Base-by-base conservation (phyloP, 2,113 vertebrate species). In the Odobenus rosmarus region DNA sequence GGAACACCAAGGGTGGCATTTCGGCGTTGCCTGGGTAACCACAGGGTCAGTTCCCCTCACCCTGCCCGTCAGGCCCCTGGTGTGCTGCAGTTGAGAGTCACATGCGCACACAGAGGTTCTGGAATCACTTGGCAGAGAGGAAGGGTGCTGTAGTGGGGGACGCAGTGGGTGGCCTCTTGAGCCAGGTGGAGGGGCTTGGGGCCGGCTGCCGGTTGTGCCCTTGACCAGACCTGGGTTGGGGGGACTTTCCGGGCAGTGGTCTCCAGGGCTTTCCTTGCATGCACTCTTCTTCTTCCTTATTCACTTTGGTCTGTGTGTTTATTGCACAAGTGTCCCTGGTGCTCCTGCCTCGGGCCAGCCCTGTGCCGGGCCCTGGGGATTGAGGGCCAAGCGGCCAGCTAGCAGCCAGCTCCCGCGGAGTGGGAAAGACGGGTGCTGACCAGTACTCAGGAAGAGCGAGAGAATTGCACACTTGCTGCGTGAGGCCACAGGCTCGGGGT, bases 1-100 rank as follows among this genome's bases (percentile, higher is more conserved):
- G 24, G 3, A 46, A 11, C 14, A 0, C 9, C 18, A 16, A 0
- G 9, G 61, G 18, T 18, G 28, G 59, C 4, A 0, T 55, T 11
- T 46, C 46, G 46, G 46, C 46, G 8, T 46, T 46, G 46, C 46
- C 46, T 46, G 46, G 46, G 46, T 46, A 46, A 46, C 46, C 46
- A 46, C 28, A 0, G 33, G 16, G 16, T 8, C 16, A 0, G 55
- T 26, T 2, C n/a, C 39, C 21, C 33, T 61, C 5, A 4, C 12
- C 59, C 79, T 42, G 10, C 61, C 3, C 5, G 5, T 19, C 62
- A 42, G 59, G 2, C 31, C 57, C 36, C 14, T 4, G n/a, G 12
- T 4, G 16, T 23, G 23, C 90, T 39, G 2, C 1, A 0, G 11
- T 31, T 9, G 7, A n/a, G 80, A 28, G 31, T 26, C 15, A 0